Evolutionary conservation across 1,140 invertebrate species (phyloP), one percentile per base, ranked within the genome.

Genomic region (Lethrus apterus): DNA sequence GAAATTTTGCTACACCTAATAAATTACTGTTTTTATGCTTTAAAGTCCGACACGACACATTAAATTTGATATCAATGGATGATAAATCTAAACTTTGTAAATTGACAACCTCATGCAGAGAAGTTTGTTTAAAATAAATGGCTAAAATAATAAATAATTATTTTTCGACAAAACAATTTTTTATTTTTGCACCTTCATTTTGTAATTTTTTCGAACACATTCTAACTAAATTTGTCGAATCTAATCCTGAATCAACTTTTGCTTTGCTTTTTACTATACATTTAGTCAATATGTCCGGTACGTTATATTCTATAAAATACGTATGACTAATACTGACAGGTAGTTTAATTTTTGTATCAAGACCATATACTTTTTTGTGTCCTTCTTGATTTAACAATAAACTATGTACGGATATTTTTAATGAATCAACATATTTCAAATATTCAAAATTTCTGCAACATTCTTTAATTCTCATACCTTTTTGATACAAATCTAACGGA

Each of bases 241-340:
- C 42, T 48, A 58, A 46, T 13, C 59, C 56, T 32, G 48, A 56
- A 41, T 60, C 54, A 29, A 60, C 51, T 60, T 62, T 60, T 1
- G 57, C 49, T 34, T 57, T 55, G 18, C n/a, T 52, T 36, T 44
- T 51, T 10, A n/a, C 3, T 17, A 9, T 18, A 29, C 50, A 48
- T 20, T 45, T 53, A 3, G 48, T 42, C 40, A 59, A 51, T 23
- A 8, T 26, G 21, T 57, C 51, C 23, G 64, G 62, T 38, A 64
- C 45, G 30, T 46, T 45, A 55, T 66, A 66, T 48, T 66, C 62
- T 29, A 64, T 32, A 55, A 66, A 64, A 49, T 57, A 64, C 2
- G 45, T 63, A 35, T 60, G 50, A 46, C 34, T 58, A 34, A 56
- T 26, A 20, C 48, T 41, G 20, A 19, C 38, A 33, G 45, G 43